Conservation (phyloP, 1,140 invertebrate species). For the Cotesia typhae region DNA sequence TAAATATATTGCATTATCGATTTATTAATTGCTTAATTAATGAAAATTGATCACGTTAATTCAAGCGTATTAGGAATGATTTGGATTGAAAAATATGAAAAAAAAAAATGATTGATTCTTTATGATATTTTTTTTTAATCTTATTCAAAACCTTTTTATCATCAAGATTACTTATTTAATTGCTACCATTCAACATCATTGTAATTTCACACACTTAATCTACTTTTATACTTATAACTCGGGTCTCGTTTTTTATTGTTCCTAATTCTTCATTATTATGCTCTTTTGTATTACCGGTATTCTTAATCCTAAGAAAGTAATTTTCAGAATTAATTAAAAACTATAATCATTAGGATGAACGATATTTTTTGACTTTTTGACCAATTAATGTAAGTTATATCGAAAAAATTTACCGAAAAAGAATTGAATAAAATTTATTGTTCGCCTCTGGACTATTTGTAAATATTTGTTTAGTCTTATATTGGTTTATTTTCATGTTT, state of each 20-base stretch:
- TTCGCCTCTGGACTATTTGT: too few species aligned
- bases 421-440: too few species aligned
- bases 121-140: neutral
- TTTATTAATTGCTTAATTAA: constrained; percentile 1
- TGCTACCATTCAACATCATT: neutral
- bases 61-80: constrained; percentile 39
- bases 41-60: constrained; percentile 23
- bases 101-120: constrained; percentile 20
- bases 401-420: neutral
- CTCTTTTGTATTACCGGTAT: constrained; percentile 1
- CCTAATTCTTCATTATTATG: neutral
- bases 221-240: neutral
- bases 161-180: neutral
- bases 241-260: constrained; percentile 10
- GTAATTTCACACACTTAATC: neutral
- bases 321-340: constrained; percentile 10
- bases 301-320: neutral
- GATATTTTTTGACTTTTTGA: neutral
- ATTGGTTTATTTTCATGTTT: too few species aligned
- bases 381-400: neutral
- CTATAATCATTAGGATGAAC: neutral
- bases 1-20: neutral
- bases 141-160: neutral
- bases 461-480: too few species aligned
- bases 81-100: constrained; percentile 34